phyloP scores from a whole-genome alignment of 1,140 invertebrate genomes.

The Microplitis demolitor region DNA sequence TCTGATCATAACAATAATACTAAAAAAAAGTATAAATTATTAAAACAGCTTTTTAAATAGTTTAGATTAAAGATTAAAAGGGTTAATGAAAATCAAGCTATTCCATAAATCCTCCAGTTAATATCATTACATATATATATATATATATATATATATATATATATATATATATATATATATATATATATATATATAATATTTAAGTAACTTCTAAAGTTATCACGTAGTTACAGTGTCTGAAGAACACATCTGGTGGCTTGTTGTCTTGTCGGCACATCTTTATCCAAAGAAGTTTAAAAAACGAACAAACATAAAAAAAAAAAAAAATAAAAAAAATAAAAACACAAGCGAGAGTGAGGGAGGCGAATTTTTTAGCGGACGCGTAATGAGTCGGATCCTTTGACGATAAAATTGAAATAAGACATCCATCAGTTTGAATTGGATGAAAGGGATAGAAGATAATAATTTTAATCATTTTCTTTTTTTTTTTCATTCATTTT shows the following conservation, averaged over 20 bases:
- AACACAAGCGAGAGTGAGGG: too few relatives aligned
- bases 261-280: conserved; percentile 13
- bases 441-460: neutral
- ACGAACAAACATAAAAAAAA: neutral
- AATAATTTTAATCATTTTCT: neutral
- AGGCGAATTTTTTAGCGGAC: neutral
- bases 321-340: neutral
- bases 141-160: too few relatives aligned
- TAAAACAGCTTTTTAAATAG: too few relatives aligned
- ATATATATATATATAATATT: too few relatives aligned
- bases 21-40: too few relatives aligned
- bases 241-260: conserved; percentile 1
- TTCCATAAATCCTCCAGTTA: too few relatives aligned
- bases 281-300: neutral
- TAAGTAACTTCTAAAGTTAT: neutral
- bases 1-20: too few relatives aligned
- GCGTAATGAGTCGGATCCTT: conserved; percentile 15
- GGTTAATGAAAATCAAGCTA: too few relatives aligned
- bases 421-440: conserved; percentile 27
- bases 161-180: too few relatives aligned
- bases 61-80: too few relatives aligned
- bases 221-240: neutral
- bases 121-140: too few relatives aligned
- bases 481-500: conserved; percentile 5
- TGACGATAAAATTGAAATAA: conserved; percentile 25